Percentiles rank a stretch among this genome's conserved stretches.
phyloP scores from a whole-genome alignment of 2,888 invertebrate species.

The Ennomos quercinarius region DNA sequence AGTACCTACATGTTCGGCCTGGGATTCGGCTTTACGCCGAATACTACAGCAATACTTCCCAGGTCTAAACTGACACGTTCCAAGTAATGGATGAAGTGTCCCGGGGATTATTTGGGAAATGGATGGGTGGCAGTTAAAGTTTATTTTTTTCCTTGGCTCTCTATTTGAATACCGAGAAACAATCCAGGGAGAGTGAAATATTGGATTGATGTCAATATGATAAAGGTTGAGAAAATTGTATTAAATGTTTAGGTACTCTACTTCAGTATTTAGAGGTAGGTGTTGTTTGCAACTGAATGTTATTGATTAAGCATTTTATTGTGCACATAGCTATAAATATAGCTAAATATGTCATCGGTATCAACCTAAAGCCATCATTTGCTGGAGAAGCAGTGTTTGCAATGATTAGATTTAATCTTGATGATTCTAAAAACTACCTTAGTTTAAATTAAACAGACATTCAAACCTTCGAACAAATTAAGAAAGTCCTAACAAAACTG shows the following conservation, averaged over 20 bases:
- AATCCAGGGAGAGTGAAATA: conserved; percentile 22
- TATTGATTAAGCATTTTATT: too few species aligned
- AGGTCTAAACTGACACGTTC: conserved; percentile 22
- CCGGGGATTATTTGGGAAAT: conserved; percentile 33
- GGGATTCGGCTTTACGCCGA: not conserved
- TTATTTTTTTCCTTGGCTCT: conserved; percentile 27
- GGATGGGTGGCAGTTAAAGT: conserved; percentile 30
- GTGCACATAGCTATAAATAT: too few species aligned
- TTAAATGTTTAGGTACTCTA: too few species aligned
- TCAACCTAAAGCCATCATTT: not conserved
- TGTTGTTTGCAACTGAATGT: too few species aligned
- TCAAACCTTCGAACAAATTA: conserved; percentile 32
- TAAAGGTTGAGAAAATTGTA: not conserved
- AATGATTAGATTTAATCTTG: too few species aligned
- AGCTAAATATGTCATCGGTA: too few species aligned
- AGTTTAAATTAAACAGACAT: too few species aligned
- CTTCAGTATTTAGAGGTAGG: too few species aligned
- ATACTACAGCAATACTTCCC: conserved; percentile 6
- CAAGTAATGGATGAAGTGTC: conserved; percentile 33
- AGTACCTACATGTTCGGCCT: not conserved
- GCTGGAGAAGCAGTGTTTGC: too few species aligned
- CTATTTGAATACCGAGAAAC: conserved; percentile 28
- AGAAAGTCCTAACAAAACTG: conserved; percentile 22
- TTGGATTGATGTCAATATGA: conserved; percentile 15
- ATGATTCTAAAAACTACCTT: too few species aligned